Base-by-base conservation (phyloP, 2,888 invertebrate genomes). In the Linnaemya vulpina region DNA sequence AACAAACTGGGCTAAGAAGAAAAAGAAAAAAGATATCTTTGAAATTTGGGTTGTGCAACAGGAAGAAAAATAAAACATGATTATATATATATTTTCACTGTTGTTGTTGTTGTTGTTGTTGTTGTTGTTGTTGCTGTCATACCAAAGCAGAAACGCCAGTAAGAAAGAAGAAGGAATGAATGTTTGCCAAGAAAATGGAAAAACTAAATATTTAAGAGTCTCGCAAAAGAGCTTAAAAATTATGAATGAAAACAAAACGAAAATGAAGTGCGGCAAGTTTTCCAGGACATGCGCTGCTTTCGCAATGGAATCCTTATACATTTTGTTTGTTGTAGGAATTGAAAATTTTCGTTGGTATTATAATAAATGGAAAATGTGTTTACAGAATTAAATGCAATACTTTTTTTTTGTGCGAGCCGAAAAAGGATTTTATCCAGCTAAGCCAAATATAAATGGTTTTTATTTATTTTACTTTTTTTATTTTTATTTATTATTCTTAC, bases 241-340 rank as follows among this genome's bases (percentile, higher is more conserved):
- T 53, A 78, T 78, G 70, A 78, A 78, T 78, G 70, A 78, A 78
- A 51, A 62, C 17, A 43, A 78, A 68, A 68, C 13, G 43, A 40
- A 68, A 77, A 60, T 46, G 11, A n/a, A 5, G 17, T 30, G 46
- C 15, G 22, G 2, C 3, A 22, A 62, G 10, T 30, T 51, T 77
- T 77, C 68, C 77, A 77, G 68, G 70, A 62, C 77, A 68, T 78
- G 77, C 77, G 77, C 77, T 63, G 51, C 8, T 63, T 38, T 11
- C 3, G 8, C 49, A 25, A 38, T 15, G 22, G 15, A 62, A 49
- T 46, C 35, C 40, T 74, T 71, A 46, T 71, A 71, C 60, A 62
- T 46, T 62, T 22, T 70, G n/a, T 25, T 20, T 15, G 17, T 46
- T 71, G 13, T 51, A 53, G 17, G 40, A 1, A 74, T 51, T 40